phyloP scores from a whole-genome alignment of 2,113 vertebrate genomes.

The Onychorhynchus coronatus region DNA sequence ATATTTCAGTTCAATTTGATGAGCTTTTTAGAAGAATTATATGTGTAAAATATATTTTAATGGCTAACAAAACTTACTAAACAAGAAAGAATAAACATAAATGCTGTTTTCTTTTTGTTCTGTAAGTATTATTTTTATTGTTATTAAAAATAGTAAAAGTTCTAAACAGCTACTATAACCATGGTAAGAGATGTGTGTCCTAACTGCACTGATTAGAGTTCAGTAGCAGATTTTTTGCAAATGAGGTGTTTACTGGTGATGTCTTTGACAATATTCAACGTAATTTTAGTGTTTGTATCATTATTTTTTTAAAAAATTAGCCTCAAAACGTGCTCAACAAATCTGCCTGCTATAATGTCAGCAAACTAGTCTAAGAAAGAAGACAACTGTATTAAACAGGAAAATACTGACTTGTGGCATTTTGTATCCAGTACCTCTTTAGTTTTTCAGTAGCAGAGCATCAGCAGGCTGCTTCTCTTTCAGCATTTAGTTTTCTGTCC shows the following conservation, averaged over 20 bases:
- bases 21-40: slow-evolving; percentile 30
- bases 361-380: neutral
- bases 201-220: slow-evolving; percentile 43
- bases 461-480: neutral
- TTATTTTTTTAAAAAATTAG: neutral
- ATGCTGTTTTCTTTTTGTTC: neutral
- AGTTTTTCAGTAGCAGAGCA: neutral
- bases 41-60: slow-evolving; percentile 35
- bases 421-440: neutral
- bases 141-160: slow-evolving; percentile 33
- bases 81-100: neutral
- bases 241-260: neutral
- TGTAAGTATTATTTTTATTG: neutral
- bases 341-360: neutral
- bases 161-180: slow-evolving; percentile 39
- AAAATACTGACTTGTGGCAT: neutral
- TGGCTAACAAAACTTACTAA: slow-evolving; percentile 1
- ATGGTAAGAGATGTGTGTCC: slow-evolving; percentile 28
- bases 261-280: slow-evolving; percentile 16
- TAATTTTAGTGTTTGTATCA: neutral
- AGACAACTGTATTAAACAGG: neutral
- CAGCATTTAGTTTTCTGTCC: neutral
- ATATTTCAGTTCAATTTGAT: slow-evolving; percentile 30
- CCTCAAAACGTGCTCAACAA: neutral
- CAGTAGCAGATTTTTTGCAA: slow-evolving; percentile 53